Evolutionary conservation across 2,888 invertebrate species (phyloP).

Genomic region (Pammene aurita): DNA sequence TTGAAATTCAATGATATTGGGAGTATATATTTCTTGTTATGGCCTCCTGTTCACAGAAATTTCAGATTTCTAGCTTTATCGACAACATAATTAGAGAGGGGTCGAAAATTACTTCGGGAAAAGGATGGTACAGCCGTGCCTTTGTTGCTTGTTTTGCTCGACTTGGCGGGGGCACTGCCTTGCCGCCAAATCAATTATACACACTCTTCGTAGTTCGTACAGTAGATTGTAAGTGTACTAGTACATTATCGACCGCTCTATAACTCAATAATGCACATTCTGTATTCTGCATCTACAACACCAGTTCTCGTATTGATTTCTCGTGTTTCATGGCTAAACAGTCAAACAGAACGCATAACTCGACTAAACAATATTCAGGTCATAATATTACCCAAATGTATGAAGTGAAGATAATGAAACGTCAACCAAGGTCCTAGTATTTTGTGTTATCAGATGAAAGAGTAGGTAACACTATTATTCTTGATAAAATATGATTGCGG

Average conservation of each 20-base stretch:
- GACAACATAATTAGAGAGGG: too few relatives aligned
- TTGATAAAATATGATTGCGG: slow-evolving; percentile 31
- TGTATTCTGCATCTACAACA: slow-evolving; percentile 1
- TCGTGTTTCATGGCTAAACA: slow-evolving; percentile 6
- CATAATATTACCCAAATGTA: slow-evolving; percentile 54
- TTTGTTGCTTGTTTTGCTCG: too few relatives aligned
- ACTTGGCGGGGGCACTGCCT: too few relatives aligned
- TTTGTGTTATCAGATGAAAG: slow-evolving; percentile 18
- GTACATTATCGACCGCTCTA: slow-evolving; percentile 21
- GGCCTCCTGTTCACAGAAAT: too few relatives aligned
- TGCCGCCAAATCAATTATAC: too few relatives aligned
- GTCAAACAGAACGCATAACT: background rate
- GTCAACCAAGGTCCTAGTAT: background rate
- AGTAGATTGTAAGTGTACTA: background rate
- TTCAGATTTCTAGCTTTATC: too few relatives aligned
- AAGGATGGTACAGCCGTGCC: too few relatives aligned
- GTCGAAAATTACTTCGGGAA: too few relatives aligned
- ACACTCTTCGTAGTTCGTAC: too few relatives aligned
- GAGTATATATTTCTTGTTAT: too few relatives aligned
- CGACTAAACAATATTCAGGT: slow-evolving; percentile 7
- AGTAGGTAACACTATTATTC: slow-evolving; percentile 33
- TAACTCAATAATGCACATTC: slow-evolving; percentile 17
- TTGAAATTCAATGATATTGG: too few relatives aligned
- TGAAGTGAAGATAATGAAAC: slow-evolving; percentile 14
- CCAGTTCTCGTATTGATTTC: slow-evolving; percentile 17